These are phyloP conservation scores for Heliconius nattereri DNA, from an alignment of 1,140 invertebrate species.

Conservation along the genomic window DNA sequence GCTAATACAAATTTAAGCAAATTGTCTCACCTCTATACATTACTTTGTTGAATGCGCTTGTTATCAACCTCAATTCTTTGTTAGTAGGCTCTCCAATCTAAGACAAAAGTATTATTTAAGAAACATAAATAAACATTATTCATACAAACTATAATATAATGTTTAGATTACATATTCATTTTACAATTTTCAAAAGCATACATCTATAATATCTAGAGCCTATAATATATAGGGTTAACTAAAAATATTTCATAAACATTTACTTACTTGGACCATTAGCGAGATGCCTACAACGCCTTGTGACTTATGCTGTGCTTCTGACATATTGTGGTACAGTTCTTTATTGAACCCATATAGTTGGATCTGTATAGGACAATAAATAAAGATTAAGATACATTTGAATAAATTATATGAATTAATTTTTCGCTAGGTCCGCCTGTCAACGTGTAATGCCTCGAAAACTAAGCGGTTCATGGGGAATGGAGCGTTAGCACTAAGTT, in stretches of 20 bases:
- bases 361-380: constrained; percentile 84
- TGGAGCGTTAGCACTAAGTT: no score
- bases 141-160: background rate
- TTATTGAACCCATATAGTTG: constrained; percentile 98
- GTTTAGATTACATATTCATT: no score
- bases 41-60: constrained; percentile 92
- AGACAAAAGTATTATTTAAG: constrained; percentile 1
- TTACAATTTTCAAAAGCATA: no score
- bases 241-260: no score
- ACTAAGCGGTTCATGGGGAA: no score
- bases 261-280: constrained; percentile 93
- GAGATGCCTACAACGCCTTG: constrained; percentile 96
- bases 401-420: no score
- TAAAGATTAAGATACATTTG: no score
- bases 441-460: no score
- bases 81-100: constrained; percentile 93
- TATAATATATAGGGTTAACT: no score
- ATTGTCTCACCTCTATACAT: constrained; percentile 85
- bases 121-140: background rate
- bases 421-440: no score
- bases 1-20: background rate
- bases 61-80: constrained; percentile 91
- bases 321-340: constrained; percentile 98
- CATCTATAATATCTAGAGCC: no score
- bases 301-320: constrained; percentile 95